phyloP scores from a whole-genome alignment of 2,797 vertebrate genomes.

The Schizopygopsis pylzovi region DNA sequence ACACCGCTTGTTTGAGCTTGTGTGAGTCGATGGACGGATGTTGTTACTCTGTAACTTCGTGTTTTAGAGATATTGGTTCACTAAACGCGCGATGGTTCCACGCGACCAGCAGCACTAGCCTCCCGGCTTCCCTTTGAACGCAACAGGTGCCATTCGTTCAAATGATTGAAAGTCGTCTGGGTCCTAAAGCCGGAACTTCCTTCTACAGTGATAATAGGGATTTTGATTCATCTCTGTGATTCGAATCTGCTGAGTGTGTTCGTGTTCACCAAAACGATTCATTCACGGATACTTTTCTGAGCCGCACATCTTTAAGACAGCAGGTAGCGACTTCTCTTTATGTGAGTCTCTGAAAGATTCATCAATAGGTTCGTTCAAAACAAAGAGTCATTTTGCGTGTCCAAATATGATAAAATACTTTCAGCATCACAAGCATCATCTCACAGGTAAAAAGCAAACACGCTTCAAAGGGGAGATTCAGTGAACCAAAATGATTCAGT shows the following conservation, averaged over 20 bases:
- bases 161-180: constrained; percentile 70
- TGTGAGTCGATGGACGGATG: background rate
- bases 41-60: constrained; percentile 22
- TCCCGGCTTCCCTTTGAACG: constrained; percentile 58
- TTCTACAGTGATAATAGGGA: background rate
- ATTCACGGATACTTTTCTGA: background rate
- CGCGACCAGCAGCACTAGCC: constrained; percentile 29
- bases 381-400: background rate
- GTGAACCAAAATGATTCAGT: background rate
- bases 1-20: background rate
- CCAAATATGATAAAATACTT: background rate
- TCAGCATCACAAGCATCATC: background rate
- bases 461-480: background rate
- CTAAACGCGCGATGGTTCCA: constrained; percentile 33
- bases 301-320: background rate
- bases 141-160: constrained; percentile 75
- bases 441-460: background rate
- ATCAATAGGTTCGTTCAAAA: background rate
- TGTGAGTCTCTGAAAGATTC: background rate
- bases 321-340: background rate
- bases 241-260: constrained; percentile 1
- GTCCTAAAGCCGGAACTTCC: constrained; percentile 30
- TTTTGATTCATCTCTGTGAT: background rate
- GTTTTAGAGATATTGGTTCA: constrained; percentile 22
- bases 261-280: background rate